Conservation (phyloP, 2,888 invertebrate species). For the Blastobasis adustella region DNA sequence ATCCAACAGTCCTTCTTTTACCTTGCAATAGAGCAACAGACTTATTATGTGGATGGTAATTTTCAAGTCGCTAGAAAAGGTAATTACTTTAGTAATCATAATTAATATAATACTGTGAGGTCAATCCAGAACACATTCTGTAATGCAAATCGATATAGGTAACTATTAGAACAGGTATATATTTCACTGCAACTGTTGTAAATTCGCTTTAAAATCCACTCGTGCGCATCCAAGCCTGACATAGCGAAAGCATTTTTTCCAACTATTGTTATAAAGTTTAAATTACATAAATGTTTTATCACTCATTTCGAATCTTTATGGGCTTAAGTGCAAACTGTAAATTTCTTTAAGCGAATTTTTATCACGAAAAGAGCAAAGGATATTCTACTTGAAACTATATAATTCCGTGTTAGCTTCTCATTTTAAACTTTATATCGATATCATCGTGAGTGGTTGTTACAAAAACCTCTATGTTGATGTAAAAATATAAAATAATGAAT, state of each 20-base stretch:
- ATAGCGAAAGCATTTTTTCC: conserved; percentile 10
- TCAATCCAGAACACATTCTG: too few relatives aligned
- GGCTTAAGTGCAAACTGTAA: background rate
- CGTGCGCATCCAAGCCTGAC: conserved; percentile 8
- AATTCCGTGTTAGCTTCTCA: background rate
- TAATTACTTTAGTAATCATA: too few relatives aligned
- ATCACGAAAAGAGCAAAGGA: background rate
- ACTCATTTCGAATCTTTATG: conserved; percentile 5
- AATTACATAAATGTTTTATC: conserved; percentile 8
- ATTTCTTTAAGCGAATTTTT: background rate
- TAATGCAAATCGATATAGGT: too few relatives aligned
- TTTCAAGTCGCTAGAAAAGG: too few relatives aligned
- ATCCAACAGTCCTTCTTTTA: too few relatives aligned
- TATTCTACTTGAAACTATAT: background rate
- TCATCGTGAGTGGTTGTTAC: too few relatives aligned
- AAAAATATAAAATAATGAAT: too few relatives aligned
- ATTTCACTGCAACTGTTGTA: conserved; percentile 7
- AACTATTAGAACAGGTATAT: background rate
- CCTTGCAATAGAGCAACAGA: too few relatives aligned
- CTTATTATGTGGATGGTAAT: too few relatives aligned
- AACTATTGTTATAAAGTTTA: conserved; percentile 1
- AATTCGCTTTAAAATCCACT: conserved; percentile 7
- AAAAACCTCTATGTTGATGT: too few relatives aligned
- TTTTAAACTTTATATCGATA: too few relatives aligned
- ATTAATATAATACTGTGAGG: too few relatives aligned